Conservation (phyloP, 2,888 invertebrate genomes). For the Plagodis dolabraria region DNA sequence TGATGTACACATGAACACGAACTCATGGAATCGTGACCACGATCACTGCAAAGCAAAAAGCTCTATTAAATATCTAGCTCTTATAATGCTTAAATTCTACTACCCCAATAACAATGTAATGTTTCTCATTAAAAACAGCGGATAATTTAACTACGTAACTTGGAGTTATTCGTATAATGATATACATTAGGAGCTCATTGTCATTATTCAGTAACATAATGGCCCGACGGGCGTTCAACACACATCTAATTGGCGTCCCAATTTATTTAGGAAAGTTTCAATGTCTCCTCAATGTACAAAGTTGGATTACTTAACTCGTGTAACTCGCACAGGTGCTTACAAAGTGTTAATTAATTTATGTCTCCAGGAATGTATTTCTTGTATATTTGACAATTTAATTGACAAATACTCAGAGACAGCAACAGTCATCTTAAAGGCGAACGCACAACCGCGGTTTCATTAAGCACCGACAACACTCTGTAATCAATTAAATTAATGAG, state of each 20-base stretch:
- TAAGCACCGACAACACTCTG: slow-evolving; percentile 54
- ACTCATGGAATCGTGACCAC: no score
- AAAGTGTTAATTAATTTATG: slow-evolving; percentile 70
- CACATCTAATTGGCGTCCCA: slow-evolving; percentile 52
- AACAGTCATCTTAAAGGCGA: slow-evolving; percentile 6
- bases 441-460: slow-evolving; percentile 52
- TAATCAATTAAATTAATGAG: slow-evolving; percentile 64
- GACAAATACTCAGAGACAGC: slow-evolving; percentile 59
- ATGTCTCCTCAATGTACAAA: slow-evolving; percentile 53
- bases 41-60: no score
- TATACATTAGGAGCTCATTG: slow-evolving; percentile 34
- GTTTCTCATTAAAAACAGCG: slow-evolving; percentile 1
- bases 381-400: slow-evolving; percentile 56
- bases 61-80: no score
- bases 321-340: slow-evolving; percentile 62
- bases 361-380: slow-evolving; percentile 59
- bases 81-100: no score
- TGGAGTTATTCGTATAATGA: slow-evolving; percentile 26
- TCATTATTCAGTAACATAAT: slow-evolving; percentile 36
- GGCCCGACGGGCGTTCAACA: slow-evolving; percentile 38
- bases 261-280: slow-evolving; percentile 60
- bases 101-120: neutral
- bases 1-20: no score
- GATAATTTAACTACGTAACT: slow-evolving; percentile 18
- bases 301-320: slow-evolving; percentile 61